Percentiles rank a stretch among this genome's conserved stretches.
Evolutionary conservation across 2,797 vertebrate species (phyloP).

Genomic region (Tadarida brasiliensis): DNA sequence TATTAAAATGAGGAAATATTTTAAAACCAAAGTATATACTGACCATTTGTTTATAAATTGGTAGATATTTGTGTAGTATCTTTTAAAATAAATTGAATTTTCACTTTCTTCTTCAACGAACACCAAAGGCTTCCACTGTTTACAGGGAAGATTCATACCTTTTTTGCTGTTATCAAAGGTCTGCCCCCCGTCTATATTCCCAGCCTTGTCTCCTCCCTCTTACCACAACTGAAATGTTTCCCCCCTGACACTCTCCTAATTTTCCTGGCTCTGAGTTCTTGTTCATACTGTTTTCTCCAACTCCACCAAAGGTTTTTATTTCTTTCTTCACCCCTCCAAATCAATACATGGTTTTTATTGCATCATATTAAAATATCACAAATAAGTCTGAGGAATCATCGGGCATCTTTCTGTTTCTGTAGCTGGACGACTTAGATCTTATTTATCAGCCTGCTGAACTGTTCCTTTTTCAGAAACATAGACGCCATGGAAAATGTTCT

Average conservation of each 20-base stretch:
- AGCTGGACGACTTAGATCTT: background rate
- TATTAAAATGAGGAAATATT: slow-evolving; percentile 25
- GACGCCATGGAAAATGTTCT: background rate
- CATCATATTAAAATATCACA: background rate
- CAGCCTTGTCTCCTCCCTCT: background rate
- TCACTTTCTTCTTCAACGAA: background rate
- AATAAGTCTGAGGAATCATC: background rate
- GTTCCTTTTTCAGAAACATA: background rate
- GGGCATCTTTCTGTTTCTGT: background rate
- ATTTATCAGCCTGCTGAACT: background rate
- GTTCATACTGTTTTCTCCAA: background rate
- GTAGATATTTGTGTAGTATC: background rate
- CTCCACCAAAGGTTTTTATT: background rate
- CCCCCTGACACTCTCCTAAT: background rate
- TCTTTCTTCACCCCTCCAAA: background rate
- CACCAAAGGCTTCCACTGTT: background rate
- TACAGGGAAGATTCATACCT: background rate
- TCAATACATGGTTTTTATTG: background rate
- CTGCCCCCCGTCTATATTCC: background rate
- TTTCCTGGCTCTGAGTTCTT: background rate
- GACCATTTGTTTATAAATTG: slow-evolving; percentile 35
- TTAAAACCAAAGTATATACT: background rate
- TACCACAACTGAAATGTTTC: background rate
- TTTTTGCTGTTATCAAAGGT: background rate
- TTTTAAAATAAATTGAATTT: slow-evolving; percentile 19